These are phyloP conservation scores for Liopterus haemorrhoidalis DNA, from an alignment of 2,888 invertebrate genomes.

Conservation along the genomic window DNA sequence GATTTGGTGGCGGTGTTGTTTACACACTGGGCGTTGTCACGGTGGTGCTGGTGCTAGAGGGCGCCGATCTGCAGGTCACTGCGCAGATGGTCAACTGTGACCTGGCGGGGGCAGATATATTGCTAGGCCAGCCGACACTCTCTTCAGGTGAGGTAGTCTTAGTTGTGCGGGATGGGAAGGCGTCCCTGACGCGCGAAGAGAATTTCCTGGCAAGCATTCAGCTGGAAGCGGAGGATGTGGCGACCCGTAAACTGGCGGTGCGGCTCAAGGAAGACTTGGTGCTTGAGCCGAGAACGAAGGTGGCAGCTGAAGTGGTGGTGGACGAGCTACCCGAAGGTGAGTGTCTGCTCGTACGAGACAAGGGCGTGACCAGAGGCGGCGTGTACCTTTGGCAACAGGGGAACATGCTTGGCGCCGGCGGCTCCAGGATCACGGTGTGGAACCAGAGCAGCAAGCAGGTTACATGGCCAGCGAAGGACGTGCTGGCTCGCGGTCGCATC, in stretches of 20 bases:
- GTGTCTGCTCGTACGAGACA: too few species aligned
- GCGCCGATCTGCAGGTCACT: constrained; percentile 3
- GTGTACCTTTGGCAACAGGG: too few species aligned
- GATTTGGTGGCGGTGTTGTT: constrained; percentile 16
- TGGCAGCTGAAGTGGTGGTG: too few species aligned
- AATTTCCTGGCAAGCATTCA: not conserved
- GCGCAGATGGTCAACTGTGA: constrained; percentile 15
- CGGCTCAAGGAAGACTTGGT: constrained; percentile 1
- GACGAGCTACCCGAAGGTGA: too few species aligned
- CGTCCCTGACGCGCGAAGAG: constrained; percentile 19
- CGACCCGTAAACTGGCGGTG: not conserved
- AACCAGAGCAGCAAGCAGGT: not conserved
- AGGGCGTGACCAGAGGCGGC: not conserved
- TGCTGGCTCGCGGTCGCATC: constrained; percentile 3
- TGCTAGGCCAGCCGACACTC: constrained; percentile 18
- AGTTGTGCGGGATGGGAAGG: constrained; percentile 13
- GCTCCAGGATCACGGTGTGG: not conserved
- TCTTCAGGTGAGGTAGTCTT: constrained; percentile 13
- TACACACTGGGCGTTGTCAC: constrained; percentile 10
- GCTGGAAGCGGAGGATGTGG: constrained; percentile 1
- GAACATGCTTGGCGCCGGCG: constrained; percentile 2
- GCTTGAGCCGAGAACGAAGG: too few species aligned
- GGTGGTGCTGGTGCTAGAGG: constrained; percentile 9
- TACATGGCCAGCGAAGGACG: not conserved
- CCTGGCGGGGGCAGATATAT: constrained; percentile 16